phyloP scores from a whole-genome alignment of 2,888 invertebrate genomes.

The Lysandra bellargus region DNA sequence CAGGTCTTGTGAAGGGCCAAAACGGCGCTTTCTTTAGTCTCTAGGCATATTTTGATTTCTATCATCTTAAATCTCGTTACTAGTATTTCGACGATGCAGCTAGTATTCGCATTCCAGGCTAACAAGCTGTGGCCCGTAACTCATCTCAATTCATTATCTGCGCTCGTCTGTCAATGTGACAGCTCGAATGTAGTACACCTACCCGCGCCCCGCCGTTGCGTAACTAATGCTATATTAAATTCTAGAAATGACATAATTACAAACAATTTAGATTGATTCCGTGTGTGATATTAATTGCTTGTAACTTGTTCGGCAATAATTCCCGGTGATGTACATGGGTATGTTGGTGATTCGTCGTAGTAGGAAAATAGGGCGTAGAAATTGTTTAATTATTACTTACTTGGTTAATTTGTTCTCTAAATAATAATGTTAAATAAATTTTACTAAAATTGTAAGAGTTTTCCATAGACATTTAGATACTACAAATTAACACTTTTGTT shows the following conservation, averaged over 20 bases:
- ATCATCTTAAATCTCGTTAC: background rate
- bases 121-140: constrained; percentile 42
- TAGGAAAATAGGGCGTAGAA: background rate
- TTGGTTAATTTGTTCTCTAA: too few relatives aligned
- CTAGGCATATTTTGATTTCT: background rate
- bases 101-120: constrained; percentile 55
- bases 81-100: background rate
- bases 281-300: background rate
- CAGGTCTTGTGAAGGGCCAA: too few relatives aligned
- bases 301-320: background rate
- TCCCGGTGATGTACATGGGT: background rate
- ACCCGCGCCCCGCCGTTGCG: background rate
- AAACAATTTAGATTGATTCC: constrained; percentile 10
- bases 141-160: constrained; percentile 28
- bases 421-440: too few relatives aligned
- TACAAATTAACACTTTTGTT: too few relatives aligned
- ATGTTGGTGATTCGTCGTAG: background rate
- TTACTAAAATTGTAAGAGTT: too few relatives aligned
- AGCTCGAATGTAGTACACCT: constrained; percentile 12
- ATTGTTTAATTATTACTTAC: too few relatives aligned
- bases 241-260: constrained; percentile 18
- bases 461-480: too few relatives aligned
- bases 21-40: too few relatives aligned
- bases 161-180: constrained; percentile 25
- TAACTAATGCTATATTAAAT: constrained; percentile 16